Base-by-base conservation (phyloP, 2,888 invertebrate species). In the Odontothrips loti region DNA sequence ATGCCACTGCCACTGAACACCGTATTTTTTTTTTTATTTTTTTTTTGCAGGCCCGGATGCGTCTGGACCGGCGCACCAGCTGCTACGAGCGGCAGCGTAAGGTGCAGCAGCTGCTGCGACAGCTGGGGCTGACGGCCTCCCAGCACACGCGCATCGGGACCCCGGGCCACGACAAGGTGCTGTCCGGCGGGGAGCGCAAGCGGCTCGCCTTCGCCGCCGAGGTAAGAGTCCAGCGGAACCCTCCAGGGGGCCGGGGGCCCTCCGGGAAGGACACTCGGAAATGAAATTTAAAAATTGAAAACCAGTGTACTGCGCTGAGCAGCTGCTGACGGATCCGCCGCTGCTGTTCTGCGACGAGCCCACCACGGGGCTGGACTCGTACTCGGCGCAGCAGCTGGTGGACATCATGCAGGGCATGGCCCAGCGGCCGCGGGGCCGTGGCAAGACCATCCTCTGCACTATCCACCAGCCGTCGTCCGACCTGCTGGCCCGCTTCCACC, bases 291-390 rank as follows among this genome's bases (percentile, higher is more conserved):
- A n/a, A n/a, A n/a, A n/a, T n/a, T n/a, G n/a, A n/a, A n/a, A 6
- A 43, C 3, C 34, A 43, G 34, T 79, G 79, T 29, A n/a, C n/a
- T n/a, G 20, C 2, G 79, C 43, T 2, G 79, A 79, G 63, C 23
- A 95, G 93, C 89, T 96, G 63, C 87, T 98, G 81, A 97, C 96
- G 75, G 95, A 98, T 88, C 98, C 98, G 0, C 92, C 94, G 0
- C 90, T 99, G 58, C 88, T 99, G 75, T 98, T 98, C 88, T 95
- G 97, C 86, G 98, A 99, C 86, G 98, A 99, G 86, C 98, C 98
- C 11, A 98, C 98, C 0, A 97, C 97, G 0, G 84, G 85, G n/a
- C 87, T 94, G 81, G 98, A 99, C 87, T 96, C 97, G 0, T 96
- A 93, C 85, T 97, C 97, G 86, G 98, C 98, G 0, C 94, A 94